Evolutionary conservation across 2,797 vertebrate species (phyloP), one percentile per base, ranked within the genome.

Genomic region (Gila robusta): DNA sequence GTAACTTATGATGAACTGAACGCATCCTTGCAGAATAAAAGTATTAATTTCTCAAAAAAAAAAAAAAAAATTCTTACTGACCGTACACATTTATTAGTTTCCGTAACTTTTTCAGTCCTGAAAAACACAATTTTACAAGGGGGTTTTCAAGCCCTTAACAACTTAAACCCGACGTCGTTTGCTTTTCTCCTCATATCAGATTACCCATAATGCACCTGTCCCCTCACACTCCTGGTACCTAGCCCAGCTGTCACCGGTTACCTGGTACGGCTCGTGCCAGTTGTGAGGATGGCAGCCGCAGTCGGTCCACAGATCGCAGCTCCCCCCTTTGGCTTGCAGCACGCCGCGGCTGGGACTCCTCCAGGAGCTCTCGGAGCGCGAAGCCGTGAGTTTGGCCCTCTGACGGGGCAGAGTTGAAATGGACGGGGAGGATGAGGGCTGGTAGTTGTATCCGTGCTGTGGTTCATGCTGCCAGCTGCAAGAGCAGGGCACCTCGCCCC

Each of bases 201-300:
- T 72, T 39, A 64, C 72, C 44, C 28, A 49, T 17, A 80, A 71
- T 44, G 37, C 64, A 41, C 35, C 44, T 21, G 37, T 37, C 6
- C 49, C 32, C 73, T 54, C 47, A 59, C 52, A 1, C 59, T 19
- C 37, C 16, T 41, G 23, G n/a, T 44, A 11, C 67, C 26, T 66
- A 28, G 5, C 12, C 74, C 66, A 41, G 17, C 72, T 49, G 56
- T 5, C 69, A 80, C 19, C 11, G 47, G 90, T 94, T 95, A 94
- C 94, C 94, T 95, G 97, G 86, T 94, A 92, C 23, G 93, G 89
- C 85, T 95, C 95, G 86, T 94, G 93, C 97, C 97, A 97, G 90
- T 92, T 94, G 67, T 93, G 96, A 49, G 93, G 89, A 82, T 93
- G 87, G 86, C 96, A 97, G 92, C 92, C 89, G 56, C 96, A 97